Evolutionary conservation across 2,888 invertebrate genomes (phyloP), one percentile per base, ranked within the genome.

Genomic region (Pogonocherus hispidulus): DNA sequence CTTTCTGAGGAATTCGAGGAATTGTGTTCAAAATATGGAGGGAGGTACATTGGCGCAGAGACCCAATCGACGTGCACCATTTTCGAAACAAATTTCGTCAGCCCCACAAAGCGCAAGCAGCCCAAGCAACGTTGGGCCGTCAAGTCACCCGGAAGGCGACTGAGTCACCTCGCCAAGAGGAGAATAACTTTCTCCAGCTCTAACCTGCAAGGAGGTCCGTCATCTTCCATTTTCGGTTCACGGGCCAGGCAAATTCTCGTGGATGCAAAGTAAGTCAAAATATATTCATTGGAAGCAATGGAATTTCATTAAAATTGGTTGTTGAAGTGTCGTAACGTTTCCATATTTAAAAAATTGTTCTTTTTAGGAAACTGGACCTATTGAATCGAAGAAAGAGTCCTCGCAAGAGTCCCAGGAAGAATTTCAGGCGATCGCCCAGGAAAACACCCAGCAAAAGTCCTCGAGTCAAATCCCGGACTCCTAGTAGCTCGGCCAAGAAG

Each of bases 111-210:
- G 80, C 86, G 91, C 32, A 87, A 89, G 69, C 90, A 89, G 87
- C 86, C 81, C 16, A 80, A 78, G 72, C 76, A 79, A 19, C 79
- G 81, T 35, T 81, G 89, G 88, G 78, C 82, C 83, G 84, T 85
- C 81, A 73, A 92, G 81, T 94, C 94, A 1, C 94, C 94, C 0
- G 94, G 94, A 0, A 89, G 92, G 68, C 87, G 94, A 4, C 84
- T 94, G 16, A 94, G 93, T 67, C 94, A 94, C 80, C 86, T 94
- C 78, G 94, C 94, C 1, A 89, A 91, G 63, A 87, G 94, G 5
- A 87, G 93, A 57, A 91, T 92, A 76, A 91, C 92, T 1, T 94
- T 94, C 83, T 93, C 93, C 63, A 93, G 91, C 51, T 92, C 92
- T 0, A 90, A 89, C 82, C 82, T 91, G 68, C 88, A 89, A 76